Conservation (phyloP, 2,113 vertebrate species). For the Apodemus sylvaticus region DNA sequence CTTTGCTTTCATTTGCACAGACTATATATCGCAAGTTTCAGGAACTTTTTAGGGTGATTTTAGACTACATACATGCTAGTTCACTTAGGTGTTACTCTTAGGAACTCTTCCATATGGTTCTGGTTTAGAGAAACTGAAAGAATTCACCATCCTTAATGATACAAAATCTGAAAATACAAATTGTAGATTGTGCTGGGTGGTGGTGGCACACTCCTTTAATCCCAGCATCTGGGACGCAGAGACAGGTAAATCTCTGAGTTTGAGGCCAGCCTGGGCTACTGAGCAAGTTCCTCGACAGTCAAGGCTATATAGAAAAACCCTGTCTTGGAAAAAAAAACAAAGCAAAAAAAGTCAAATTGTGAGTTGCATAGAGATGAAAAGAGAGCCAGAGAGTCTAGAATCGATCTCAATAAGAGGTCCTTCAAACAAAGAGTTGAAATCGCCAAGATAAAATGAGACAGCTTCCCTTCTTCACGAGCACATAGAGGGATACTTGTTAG, state of each 20-base stretch:
- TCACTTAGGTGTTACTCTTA: background rate
- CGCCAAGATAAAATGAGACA: background rate
- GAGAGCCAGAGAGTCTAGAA: background rate
- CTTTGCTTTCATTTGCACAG: background rate
- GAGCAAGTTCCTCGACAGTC: background rate
- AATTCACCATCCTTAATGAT: conserved; percentile 17
- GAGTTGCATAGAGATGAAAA: background rate
- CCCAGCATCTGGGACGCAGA: background rate
- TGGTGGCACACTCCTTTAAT: background rate
- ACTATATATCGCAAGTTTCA: background rate
- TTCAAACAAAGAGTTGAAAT: background rate
- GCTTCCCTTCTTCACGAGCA: background rate
- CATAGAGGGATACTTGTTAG: background rate
- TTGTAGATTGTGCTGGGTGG: background rate
- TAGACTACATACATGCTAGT: background rate
- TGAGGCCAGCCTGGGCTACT: background rate
- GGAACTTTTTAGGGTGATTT: background rate
- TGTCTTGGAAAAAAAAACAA: background rate
- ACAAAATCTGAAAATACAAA: background rate
- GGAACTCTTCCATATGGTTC: background rate
- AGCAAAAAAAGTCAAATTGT: background rate
- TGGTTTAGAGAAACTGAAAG: background rate
- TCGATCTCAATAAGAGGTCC: background rate
- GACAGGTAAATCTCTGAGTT: background rate
- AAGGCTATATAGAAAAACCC: background rate